These are phyloP conservation scores for Cephus pulcher DNA, from an alignment of 2,888 invertebrate genomes.

Conservation along the genomic window DNA sequence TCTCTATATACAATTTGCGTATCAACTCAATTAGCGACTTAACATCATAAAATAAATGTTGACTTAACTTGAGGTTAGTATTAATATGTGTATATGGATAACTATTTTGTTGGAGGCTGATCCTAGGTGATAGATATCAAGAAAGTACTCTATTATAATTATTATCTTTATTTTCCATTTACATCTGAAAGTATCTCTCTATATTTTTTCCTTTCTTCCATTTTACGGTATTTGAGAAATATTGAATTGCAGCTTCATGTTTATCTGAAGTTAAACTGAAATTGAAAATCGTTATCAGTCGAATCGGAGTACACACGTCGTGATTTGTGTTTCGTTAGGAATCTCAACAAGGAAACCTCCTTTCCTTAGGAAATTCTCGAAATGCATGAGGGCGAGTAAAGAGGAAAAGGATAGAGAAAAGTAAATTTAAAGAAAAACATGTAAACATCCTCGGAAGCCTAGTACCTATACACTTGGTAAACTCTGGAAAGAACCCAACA, in stretches of 20 bases:
- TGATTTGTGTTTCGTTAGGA: not conserved
- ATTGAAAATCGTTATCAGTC: not conserved
- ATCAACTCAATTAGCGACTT: not conserved
- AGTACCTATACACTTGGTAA: not conserved
- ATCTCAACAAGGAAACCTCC: not conserved
- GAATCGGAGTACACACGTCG: not conserved
- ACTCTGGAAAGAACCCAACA: not conserved
- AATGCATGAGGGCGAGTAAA: not conserved
- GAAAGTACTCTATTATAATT: not conserved
- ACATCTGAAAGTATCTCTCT: not conserved
- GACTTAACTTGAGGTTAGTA: not conserved
- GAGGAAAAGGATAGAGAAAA: not conserved
- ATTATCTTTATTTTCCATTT: not conserved
- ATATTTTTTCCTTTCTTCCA: slow-evolving; percentile 2
- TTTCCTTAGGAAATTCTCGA: not conserved
- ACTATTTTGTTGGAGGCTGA: too few relatives aligned
- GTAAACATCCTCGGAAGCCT: not conserved
- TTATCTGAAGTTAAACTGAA: not conserved
- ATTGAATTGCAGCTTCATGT: not conserved
- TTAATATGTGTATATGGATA: not conserved
- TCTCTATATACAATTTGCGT: not conserved
- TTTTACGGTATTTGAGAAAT: slow-evolving; percentile 21
- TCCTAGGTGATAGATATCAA: too few relatives aligned
- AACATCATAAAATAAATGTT: not conserved
- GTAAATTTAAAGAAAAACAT: not conserved